These are phyloP conservation scores for Hafferia zeledoni DNA, from an alignment of 2,797 vertebrate genomes.

Conservation along the genomic window DNA sequence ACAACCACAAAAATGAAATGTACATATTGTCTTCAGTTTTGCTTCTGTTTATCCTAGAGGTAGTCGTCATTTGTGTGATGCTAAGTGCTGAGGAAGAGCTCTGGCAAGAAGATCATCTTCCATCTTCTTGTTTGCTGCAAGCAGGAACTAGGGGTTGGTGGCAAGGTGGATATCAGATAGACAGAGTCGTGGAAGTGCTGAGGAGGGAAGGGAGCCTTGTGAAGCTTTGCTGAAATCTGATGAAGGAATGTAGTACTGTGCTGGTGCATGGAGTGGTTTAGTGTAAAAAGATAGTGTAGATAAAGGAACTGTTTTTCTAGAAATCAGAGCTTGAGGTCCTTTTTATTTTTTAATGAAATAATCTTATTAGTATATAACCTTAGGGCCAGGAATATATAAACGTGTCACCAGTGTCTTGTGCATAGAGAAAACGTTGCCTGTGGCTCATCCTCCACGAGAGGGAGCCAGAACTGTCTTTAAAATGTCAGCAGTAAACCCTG, in stretches of 20 bases:
- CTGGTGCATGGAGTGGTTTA: background rate
- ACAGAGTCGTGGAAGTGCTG: background rate
- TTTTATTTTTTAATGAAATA: background rate
- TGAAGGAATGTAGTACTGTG: background rate
- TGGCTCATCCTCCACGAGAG: constrained; percentile 34
- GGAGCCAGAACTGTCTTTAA: constrained; percentile 56
- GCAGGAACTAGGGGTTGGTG: background rate
- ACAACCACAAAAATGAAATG: background rate
- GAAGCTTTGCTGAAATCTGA: background rate
- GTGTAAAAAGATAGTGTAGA: background rate
- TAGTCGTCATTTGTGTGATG: rapidly evolving
- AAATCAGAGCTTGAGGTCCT: background rate
- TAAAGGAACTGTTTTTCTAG: background rate
- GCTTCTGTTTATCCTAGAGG: background rate
- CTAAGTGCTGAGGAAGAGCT: background rate
- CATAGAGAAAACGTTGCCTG: background rate
- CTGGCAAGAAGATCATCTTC: background rate
- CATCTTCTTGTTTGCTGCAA: background rate
- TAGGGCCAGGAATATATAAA: background rate
- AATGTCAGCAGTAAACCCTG: background rate
- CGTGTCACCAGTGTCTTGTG: background rate
- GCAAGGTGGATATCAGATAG: background rate
- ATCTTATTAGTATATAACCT: background rate
- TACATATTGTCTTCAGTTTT: background rate
- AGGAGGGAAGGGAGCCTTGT: background rate